Evolutionary conservation across 2,113 vertebrate genomes (phyloP), one percentile per base, ranked within the genome.

Genomic region (Tragelaphus imberbis): DNA sequence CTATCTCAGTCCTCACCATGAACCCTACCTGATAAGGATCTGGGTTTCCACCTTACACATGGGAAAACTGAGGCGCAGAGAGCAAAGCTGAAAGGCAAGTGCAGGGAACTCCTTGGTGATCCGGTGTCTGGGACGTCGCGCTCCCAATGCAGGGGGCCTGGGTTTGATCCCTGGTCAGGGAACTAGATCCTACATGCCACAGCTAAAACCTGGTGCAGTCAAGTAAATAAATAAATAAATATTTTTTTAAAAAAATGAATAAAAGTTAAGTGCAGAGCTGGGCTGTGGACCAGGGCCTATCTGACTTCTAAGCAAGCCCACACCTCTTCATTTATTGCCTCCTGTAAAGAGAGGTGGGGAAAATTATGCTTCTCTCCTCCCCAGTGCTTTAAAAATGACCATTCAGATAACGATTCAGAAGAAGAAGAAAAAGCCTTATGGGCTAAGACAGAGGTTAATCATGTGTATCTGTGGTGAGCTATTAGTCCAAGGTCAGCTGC

Each of bases 321-420:
- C 0, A 2, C 36, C 47, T 28, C 68, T 23, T n/a, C 15, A 2
- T 23, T 23, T 47, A 33, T 1, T 2, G 15, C 75, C 8, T 53
- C 81, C 30, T n/a, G 6, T n/a, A 63, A 21, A 55, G 21, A 23
- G 25, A 17, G 44, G 10, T 4, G 5, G 17, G 71, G 12, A 1
- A 17, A 68, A 16, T 56, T 49, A 82, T 80, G n/a, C 36, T 36
- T 80, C 65, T 80, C 56, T 53, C 10, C 21, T 61, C 49, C 44
- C 51, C 17, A 5, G 27, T 9, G 58, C 40, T 89, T 55, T 13
- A 16, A 13, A 89, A 19, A 13, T 5, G 58, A 28, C 63, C 56
- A 12, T 51, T 58, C 30, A 7, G 36, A 40, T 30, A 19, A 47
- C 44, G 10, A 23, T 36, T 36, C 13, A 7, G 36, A 47, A 68